Conservation (phyloP, 2,113 vertebrate genomes). For the Herpetotheres cachinnans region DNA sequence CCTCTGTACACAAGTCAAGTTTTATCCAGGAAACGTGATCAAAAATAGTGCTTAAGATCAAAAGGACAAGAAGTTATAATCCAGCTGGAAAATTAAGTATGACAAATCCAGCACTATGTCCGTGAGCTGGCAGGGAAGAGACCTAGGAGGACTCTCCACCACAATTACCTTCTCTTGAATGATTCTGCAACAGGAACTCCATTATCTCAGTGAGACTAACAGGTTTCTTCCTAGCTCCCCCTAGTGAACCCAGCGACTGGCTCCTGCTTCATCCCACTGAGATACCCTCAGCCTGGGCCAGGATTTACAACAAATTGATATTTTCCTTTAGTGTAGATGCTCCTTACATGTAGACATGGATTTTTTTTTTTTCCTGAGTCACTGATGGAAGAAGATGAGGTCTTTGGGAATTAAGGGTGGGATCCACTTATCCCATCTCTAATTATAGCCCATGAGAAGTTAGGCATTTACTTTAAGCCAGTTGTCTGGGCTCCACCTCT, state of each 20-base stretch:
- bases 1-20: background rate
- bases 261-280: background rate
- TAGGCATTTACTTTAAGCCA: background rate
- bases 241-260: conserved; percentile 37
- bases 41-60: background rate
- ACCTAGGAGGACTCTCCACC: background rate
- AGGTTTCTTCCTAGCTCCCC: conserved; percentile 58
- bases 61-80: background rate
- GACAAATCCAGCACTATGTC: background rate
- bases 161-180: background rate
- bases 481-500: background rate
- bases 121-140: background rate
- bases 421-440: background rate
- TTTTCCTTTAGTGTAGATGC: background rate
- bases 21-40: background rate
- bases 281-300: background rate
- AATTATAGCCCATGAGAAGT: background rate
- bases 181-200: background rate
- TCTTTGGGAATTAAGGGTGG: background rate
- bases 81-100: background rate
- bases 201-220: background rate
- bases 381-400: background rate
- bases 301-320: background rate
- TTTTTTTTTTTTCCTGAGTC: background rate
- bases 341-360: background rate